phyloP scores from a whole-genome alignment of 2,888 invertebrate genomes.

The Drosophila borborema region DNA sequence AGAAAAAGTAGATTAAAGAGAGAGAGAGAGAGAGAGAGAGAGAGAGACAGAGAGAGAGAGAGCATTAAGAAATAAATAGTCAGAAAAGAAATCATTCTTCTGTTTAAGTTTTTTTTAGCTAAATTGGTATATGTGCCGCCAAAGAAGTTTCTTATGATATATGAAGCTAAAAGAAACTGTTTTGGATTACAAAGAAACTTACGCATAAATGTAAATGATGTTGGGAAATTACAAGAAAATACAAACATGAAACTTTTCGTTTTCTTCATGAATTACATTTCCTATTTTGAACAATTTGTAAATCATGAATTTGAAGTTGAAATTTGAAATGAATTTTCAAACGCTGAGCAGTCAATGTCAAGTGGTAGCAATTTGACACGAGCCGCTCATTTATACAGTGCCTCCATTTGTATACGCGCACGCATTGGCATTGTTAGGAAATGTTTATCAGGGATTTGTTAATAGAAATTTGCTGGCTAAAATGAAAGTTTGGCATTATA shows the following conservation, averaged over 20 bases:
- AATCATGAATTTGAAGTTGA: background rate
- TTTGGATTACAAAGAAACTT: too few species aligned
- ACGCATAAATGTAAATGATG: too few species aligned
- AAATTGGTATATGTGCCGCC: too few species aligned
- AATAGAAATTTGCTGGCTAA: background rate
- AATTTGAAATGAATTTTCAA: background rate
- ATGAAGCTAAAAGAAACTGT: too few species aligned
- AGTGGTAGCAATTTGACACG: constrained; percentile 10
- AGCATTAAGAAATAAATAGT: background rate
- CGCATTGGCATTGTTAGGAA: background rate
- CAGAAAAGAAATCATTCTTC: background rate
- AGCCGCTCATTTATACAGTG: constrained; percentile 20
- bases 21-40: too few species aligned
- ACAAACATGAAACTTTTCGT: background rate
- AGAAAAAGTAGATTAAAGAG: too few species aligned
- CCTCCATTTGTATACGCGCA: background rate
- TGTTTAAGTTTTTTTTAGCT: background rate
- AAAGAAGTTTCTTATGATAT: too few species aligned
- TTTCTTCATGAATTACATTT: background rate
- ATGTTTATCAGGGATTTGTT: constrained; percentile 2
- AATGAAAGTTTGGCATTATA: constrained; percentile 1
- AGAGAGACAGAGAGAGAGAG: too few species aligned
- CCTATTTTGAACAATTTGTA: background rate
- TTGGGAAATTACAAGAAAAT: too few species aligned
- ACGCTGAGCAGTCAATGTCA: background rate